A percentile compares a stretch with the other conserved stretches of the same genome.
These are phyloP conservation scores for Ypsolopha sequella DNA, from an alignment of 2,888 invertebrate species.

Conservation along the genomic window DNA sequence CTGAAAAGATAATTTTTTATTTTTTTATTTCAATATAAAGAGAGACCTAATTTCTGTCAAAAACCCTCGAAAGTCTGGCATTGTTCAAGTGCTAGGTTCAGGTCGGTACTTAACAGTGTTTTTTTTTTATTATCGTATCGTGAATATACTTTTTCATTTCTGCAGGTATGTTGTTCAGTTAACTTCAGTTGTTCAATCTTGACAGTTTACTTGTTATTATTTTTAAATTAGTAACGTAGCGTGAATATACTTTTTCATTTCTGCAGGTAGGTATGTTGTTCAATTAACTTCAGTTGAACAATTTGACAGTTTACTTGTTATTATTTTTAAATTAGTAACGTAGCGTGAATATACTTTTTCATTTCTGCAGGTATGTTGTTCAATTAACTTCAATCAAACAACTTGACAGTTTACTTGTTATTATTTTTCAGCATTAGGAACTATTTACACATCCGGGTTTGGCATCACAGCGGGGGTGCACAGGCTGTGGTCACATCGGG, in stretches of 20 bases:
- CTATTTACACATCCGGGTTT: constrained; percentile 81
- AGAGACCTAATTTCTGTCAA: too few species aligned
- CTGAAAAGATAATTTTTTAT: too few species aligned
- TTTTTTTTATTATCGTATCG: constrained; percentile 11
- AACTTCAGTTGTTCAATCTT: too few species aligned
- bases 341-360: neutral
- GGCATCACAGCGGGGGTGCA: constrained; percentile 88
- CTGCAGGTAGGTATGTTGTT: too few species aligned
- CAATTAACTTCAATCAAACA: too few species aligned
- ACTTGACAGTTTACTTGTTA: neutral
- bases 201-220: constrained; percentile 5
- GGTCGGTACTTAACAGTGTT: constrained; percentile 7
- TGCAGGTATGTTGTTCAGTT: too few species aligned
- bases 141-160: neutral
- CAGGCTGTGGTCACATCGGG: constrained; percentile 84
- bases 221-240: constrained; percentile 42
- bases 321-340: constrained; percentile 14
- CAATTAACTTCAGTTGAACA: too few species aligned
- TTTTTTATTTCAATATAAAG: too few species aligned
- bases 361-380: too few species aligned
- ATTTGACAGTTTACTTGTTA: neutral
- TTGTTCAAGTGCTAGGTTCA: too few species aligned
- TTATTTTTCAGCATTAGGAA: constrained; percentile 42
- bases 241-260: too few species aligned
- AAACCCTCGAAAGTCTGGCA: too few species aligned